phyloP scores from a whole-genome alignment of 2,797 vertebrate species.

The Rhadinocentrus ornatus region DNA sequence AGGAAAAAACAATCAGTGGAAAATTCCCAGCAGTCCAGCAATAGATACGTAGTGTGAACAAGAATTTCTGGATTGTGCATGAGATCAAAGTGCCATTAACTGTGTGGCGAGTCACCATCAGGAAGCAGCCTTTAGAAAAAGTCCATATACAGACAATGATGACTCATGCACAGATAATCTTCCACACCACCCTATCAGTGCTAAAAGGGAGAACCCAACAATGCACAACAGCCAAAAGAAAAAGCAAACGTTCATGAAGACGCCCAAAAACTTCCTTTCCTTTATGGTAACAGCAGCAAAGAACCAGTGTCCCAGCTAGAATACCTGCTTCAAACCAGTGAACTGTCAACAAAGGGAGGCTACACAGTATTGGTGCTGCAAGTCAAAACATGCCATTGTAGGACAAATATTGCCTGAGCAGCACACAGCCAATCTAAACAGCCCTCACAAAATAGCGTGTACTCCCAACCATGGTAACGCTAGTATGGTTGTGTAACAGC shows the following conservation, averaged over 20 bases:
- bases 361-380: conserved; percentile 63
- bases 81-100: conserved; percentile 74
- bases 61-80: conserved; percentile 75
- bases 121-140: conserved; percentile 58
- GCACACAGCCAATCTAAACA: conserved; percentile 66
- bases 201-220: conserved; percentile 63
- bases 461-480: conserved; percentile 78
- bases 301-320: conserved; percentile 64
- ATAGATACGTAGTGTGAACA: conserved; percentile 52
- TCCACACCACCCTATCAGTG: conserved; percentile 64
- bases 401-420: conserved; percentile 73
- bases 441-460: conserved; percentile 69
- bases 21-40: conserved; percentile 45
- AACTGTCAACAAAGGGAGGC: conserved; percentile 76
- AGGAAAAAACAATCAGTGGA: conserved; percentile 30
- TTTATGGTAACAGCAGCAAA: conserved; percentile 29
- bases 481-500: conserved; percentile 80
- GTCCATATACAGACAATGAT: conserved; percentile 71
- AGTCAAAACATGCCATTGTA: conserved; percentile 81
- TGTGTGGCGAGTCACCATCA: conserved; percentile 67
- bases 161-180: conserved; percentile 78
- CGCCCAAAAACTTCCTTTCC: conserved; percentile 10
- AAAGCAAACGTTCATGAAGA: background rate
- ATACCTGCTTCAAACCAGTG: conserved; percentile 62
- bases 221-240: background rate